Evolutionary conservation across 1,140 invertebrate genomes (phyloP), one percentile per base, ranked within the genome.

Genomic region (Nasonia giraulti): DNA sequence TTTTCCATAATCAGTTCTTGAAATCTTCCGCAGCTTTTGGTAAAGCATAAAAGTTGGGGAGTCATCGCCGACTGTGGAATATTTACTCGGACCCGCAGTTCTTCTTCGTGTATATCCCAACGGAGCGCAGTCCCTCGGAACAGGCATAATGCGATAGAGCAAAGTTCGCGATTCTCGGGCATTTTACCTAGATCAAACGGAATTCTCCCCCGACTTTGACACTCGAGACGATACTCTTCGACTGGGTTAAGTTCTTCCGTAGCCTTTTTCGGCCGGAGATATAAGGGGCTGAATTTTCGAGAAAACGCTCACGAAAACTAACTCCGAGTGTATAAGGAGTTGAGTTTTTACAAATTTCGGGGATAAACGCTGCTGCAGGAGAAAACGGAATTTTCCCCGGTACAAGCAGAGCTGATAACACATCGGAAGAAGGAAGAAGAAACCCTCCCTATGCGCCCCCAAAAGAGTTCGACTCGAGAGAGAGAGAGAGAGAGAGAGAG

Each of bases 241-340:
- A 20, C 27, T 27, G 27, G 27, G n/a, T 73, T 31, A 73, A 81
- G 40, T 74, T 44, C 1, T 80, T 69, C 33, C 11, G n/a, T 81
- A 20, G 37, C 7, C 40, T 71, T 33, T 62, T 62, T 62, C 55
- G 7, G 10, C 5, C 55, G 5, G 6, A 7, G 17, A 8, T 27
- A 71, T 33, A 71, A 71, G 23, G 69, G 14, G 68, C 1, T 11
- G 50, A 80, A 80, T 50, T 80, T 80, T 80, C n/a, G 5, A 4
- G 33, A 37, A 37, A 37, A 3, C 2, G 33, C 33, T 33, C 33
- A 3, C 33, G 33, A 37, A 6, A 37, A 37, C 4, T 37, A 50
- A 50, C 14, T 10, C 47, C 10, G 47, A 50, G 27, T 27, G 0
- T 27, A 50, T 50, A 50, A 50, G 14, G 47, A 50, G 14, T 27